A percentile compares a stretch with the other conserved stretches of the same genome.
These are phyloP conservation scores for Danaus plexippus DNA, from an alignment of 1,140 invertebrate species.

Conservation along the genomic window DNA sequence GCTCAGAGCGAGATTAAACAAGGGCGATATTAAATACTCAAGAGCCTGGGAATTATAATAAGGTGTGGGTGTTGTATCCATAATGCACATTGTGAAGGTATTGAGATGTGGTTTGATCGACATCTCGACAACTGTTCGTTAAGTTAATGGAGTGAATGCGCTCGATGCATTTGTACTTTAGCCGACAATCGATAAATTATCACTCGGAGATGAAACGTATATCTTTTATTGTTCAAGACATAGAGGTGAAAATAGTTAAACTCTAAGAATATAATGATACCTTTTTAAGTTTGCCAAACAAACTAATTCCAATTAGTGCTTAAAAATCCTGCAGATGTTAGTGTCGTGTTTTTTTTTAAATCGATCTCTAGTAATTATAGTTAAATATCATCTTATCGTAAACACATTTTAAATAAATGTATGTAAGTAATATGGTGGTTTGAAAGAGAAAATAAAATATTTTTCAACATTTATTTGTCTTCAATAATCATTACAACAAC, in stretches of 20 bases:
- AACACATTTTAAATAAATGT: no score
- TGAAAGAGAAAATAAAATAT: no score
- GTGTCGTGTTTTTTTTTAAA: no score
- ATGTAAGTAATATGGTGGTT: no score
- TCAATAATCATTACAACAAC: no score
- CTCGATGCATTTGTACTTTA: constrained; percentile 42
- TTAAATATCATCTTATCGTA: no score
- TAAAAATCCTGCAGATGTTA: neutral
- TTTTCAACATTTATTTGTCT: no score
- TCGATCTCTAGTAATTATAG: no score
- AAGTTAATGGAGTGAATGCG: constrained; percentile 62
- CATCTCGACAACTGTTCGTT: constrained; percentile 68
- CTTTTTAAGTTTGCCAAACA: constrained; percentile 3
- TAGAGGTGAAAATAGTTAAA: constrained; percentile 10
- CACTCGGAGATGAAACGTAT: neutral
- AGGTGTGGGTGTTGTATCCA: constrained; percentile 53
- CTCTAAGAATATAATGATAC: neutral
- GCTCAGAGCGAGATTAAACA: constrained; percentile 24
- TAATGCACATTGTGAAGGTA: constrained; percentile 48
- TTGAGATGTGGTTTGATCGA: constrained; percentile 65
- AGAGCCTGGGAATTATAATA: constrained; percentile 48
- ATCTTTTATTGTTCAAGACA: constrained; percentile 4
- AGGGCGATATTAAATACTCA: constrained; percentile 35
- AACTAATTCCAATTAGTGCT: constrained; percentile 23
- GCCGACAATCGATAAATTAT: constrained; percentile 29